A percentile compares a stretch with the other conserved stretches of the same genome.
phyloP scores from a whole-genome alignment of 2,113 vertebrate genomes.

The Prochilodus magdalenae region DNA sequence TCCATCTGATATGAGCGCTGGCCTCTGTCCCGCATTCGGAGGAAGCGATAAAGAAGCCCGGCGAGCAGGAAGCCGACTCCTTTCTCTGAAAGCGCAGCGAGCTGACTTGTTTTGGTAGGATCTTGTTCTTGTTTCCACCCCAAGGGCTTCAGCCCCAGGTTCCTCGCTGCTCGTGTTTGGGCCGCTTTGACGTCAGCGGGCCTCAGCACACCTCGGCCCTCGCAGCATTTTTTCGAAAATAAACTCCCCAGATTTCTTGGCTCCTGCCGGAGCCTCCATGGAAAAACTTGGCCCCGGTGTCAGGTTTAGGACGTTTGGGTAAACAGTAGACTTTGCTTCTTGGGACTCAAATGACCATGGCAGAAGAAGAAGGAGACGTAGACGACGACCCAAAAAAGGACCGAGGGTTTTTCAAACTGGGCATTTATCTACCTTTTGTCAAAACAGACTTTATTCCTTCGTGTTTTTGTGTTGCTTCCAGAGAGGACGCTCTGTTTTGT shows the following conservation, averaged over 20 bases:
- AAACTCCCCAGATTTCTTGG: slow-evolving; percentile 59
- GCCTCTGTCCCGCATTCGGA: slow-evolving; percentile 17
- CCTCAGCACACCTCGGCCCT: slow-evolving; percentile 56
- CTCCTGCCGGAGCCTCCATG: slow-evolving; percentile 59
- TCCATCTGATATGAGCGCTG: slow-evolving; percentile 34
- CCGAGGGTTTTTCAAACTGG: neutral
- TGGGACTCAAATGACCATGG: slow-evolving; percentile 45
- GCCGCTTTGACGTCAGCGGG: slow-evolving; percentile 66
- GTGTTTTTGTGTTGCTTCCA: neutral
- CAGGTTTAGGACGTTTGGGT: slow-evolving; percentile 60
- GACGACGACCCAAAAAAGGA: neutral
- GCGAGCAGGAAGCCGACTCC: slow-evolving; percentile 23
- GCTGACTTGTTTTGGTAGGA: slow-evolving; percentile 37
- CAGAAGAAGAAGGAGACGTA: slow-evolving; percentile 27
- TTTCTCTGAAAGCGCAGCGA: slow-evolving; percentile 19
- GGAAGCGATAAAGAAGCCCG: slow-evolving; percentile 26
- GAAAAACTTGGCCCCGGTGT: slow-evolving; percentile 61
- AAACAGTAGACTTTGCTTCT: slow-evolving; percentile 61
- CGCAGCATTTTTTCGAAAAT: slow-evolving; percentile 64
- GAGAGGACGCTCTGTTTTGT: neutral
- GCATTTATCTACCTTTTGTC: neutral
- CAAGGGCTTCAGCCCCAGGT: neutral
- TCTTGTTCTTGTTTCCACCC: neutral
- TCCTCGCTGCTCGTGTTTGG: neutral
- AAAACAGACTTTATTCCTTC: neutral